Evolutionary conservation across 1,140 invertebrate genomes (phyloP).

Genomic region (Neodiprion fabricii): DNA sequence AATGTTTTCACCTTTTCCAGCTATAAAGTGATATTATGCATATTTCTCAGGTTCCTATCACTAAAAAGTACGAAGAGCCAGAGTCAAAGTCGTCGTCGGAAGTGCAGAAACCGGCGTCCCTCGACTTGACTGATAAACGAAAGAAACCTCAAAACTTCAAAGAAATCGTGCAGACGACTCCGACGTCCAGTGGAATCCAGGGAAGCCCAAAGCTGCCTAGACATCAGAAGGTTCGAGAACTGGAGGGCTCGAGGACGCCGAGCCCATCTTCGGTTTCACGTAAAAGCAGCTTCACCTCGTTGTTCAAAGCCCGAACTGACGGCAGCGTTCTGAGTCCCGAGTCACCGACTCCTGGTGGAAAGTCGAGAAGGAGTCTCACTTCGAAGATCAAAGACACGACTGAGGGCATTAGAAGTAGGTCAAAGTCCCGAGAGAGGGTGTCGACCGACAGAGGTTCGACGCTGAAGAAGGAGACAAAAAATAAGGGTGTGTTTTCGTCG

Average conservation of each 20-base stretch:
- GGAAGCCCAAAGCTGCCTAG: slow-evolving; percentile 51
- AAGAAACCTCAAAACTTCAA: slow-evolving; percentile 51
- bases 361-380: slow-evolving; percentile 52
- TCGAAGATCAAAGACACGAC: slow-evolving; percentile 56
- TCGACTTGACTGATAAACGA: slow-evolving; percentile 52
- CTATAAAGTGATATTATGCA: neutral
- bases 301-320: slow-evolving; percentile 67
- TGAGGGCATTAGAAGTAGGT: slow-evolving; percentile 52
- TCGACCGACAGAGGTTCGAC: slow-evolving; percentile 44
- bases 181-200: slow-evolving; percentile 36
- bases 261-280: slow-evolving; percentile 71
- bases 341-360: slow-evolving; percentile 64
- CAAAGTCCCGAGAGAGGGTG: slow-evolving; percentile 46
- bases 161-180: slow-evolving; percentile 47
- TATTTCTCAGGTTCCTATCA: slow-evolving; percentile 42
- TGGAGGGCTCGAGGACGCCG: slow-evolving; percentile 60
- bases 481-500: slow-evolving; percentile 61
- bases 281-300: slow-evolving; percentile 79
- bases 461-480: slow-evolving; percentile 57
- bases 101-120: slow-evolving; percentile 50
- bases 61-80: slow-evolving; percentile 35
- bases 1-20: too few species aligned
- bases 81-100: slow-evolving; percentile 35
- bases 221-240: slow-evolving; percentile 57
- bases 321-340: slow-evolving; percentile 67